These are phyloP conservation scores for Manacus vitellinus DNA, from an alignment of 2,113 vertebrate genomes.

Conservation along the genomic window DNA sequence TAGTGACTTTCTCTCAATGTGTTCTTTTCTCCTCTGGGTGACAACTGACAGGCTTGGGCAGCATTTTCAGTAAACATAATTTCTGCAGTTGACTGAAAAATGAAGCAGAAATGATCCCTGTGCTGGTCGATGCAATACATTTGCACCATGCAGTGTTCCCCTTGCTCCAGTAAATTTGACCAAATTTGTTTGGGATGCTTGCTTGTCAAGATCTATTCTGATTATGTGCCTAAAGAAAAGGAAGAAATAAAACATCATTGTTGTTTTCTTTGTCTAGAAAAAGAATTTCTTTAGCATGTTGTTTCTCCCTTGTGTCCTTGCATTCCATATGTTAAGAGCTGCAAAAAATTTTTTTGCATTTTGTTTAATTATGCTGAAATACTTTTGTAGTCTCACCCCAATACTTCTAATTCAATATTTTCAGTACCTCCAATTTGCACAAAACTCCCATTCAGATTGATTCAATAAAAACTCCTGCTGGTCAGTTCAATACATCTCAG, in stretches of 20 bases:
- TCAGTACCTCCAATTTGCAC: background rate
- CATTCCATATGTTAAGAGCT: background rate
- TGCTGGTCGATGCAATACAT: background rate
- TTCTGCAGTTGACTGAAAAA: background rate
- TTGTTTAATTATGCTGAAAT: background rate
- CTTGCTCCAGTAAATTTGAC: background rate
- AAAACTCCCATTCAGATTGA: background rate
- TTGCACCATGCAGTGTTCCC: background rate
- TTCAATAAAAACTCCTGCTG: background rate
- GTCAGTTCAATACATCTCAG: background rate
- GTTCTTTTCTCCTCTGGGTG: background rate
- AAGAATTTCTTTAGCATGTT: background rate
- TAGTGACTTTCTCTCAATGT: background rate
- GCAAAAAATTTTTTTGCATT: background rate
- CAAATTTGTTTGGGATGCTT: background rate
- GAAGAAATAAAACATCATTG: background rate
- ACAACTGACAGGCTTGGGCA: background rate
- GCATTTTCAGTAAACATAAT: background rate
- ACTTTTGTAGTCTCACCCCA: background rate
- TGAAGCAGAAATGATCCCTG: background rate
- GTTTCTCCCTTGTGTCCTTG: background rate
- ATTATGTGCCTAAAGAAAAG: background rate
- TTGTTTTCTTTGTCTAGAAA: background rate
- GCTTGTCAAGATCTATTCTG: background rate
- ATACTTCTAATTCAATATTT: background rate